phyloP scores from a whole-genome alignment of 2,888 invertebrate species.

The Hololepta plana region DNA sequence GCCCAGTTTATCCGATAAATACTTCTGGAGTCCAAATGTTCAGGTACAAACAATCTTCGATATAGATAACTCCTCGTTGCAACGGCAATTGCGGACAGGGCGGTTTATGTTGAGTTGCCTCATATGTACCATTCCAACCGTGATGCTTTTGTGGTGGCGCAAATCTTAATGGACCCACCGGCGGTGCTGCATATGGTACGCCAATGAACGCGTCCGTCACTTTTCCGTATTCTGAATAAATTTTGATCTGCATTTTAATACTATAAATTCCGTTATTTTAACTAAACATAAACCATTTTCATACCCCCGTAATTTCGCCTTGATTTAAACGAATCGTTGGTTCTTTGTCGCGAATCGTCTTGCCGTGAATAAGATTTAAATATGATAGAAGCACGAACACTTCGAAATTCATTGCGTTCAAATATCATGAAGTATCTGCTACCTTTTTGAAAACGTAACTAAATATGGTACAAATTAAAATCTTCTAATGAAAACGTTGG shows the following conservation, averaged over 20 bases:
- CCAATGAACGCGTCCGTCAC: slow-evolving; percentile 55
- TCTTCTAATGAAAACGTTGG: too few relatives aligned
- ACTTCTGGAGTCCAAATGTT: slow-evolving; percentile 81
- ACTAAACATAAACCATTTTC: slow-evolving; percentile 13
- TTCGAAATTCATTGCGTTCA: too few relatives aligned
- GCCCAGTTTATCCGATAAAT: slow-evolving; percentile 10
- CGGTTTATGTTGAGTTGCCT: slow-evolving; percentile 50
- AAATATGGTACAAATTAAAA: too few relatives aligned
- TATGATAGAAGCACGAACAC: too few relatives aligned
- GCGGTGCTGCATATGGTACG: slow-evolving; percentile 67
- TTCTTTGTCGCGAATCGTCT: slow-evolving; percentile 8
- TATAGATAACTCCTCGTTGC: slow-evolving; percentile 21
- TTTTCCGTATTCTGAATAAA: slow-evolving; percentile 41
- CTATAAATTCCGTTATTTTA: slow-evolving; percentile 4
- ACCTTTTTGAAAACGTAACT: too few relatives aligned
- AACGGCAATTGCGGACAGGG: slow-evolving; percentile 43
- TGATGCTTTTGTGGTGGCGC: slow-evolving; percentile 48
- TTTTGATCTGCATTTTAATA: slow-evolving; percentile 34
- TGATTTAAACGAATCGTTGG: slow-evolving; percentile 35
- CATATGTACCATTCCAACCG: slow-evolving; percentile 53
- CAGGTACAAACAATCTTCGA: slow-evolving; percentile 77
- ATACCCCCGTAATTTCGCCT: slow-evolving; percentile 41
- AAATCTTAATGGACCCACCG: slow-evolving; percentile 55
- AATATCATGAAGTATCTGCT: too few relatives aligned
- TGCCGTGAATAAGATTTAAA: too few relatives aligned